Percentiles rank a stretch among this genome's conserved stretches.
Evolutionary conservation across 2,113 vertebrate genomes (phyloP).

Genomic region (Campylomormyrus tamandua): DNA sequence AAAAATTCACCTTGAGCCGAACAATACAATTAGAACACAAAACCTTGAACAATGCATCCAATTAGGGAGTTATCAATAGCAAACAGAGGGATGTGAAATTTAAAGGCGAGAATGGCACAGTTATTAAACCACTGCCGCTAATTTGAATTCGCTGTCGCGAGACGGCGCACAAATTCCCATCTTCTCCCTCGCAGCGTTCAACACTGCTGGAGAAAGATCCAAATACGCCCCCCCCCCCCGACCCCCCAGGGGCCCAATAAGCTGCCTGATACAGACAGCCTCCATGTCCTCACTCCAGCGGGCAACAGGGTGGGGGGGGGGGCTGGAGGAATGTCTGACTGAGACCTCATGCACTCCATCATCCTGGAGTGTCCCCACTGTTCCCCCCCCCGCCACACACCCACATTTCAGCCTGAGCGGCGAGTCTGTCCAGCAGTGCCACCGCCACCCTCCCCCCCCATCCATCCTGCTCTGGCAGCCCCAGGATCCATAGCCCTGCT

Average conservation of each 20-base stretch:
- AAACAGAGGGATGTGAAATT: slow-evolving; percentile 6
- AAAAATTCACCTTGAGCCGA: slow-evolving; percentile 8
- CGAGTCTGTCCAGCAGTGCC: slow-evolving; percentile 55
- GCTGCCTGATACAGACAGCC: no score
- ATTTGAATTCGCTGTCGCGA: slow-evolving; percentile 14
- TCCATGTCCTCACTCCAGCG: no score
- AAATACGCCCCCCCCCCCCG: slow-evolving; percentile 20
- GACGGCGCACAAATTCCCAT: background rate
- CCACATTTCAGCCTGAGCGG: slow-evolving; percentile 23
- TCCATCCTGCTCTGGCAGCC: slow-evolving; percentile 61
- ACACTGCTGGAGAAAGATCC: background rate
- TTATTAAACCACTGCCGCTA: slow-evolving; percentile 13
- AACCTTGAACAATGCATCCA: slow-evolving; percentile 18
- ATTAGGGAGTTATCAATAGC: slow-evolving; percentile 26
- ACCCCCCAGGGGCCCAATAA: no score
- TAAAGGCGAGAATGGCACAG: slow-evolving; percentile 12
- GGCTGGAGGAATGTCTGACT: no score
- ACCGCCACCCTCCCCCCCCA: slow-evolving; percentile 51
- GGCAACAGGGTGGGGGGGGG: no score
- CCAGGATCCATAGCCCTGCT: slow-evolving; percentile 63
- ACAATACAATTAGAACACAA: slow-evolving; percentile 18
- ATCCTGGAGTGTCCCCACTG: no score
- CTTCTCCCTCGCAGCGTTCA: background rate
- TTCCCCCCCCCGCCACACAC: no score
- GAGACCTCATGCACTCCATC: no score